Conservation (phyloP, 2,113 vertebrate genomes). For the Oncorhynchus gorbuscha region DNA sequence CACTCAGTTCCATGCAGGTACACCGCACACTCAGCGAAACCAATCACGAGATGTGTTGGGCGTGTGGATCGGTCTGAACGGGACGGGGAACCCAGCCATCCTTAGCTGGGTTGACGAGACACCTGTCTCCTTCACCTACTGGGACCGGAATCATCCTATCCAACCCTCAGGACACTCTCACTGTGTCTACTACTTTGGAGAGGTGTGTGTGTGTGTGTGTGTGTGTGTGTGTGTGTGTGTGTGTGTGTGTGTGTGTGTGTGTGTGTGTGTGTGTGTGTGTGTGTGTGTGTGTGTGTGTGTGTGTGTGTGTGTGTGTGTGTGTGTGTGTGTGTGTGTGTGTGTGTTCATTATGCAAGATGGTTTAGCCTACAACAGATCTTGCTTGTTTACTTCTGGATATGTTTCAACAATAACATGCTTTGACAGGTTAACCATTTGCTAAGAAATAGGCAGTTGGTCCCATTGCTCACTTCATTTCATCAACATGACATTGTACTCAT, state of each 20-base stretch:
- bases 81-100: constrained; percentile 61
- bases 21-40: too few relatives aligned
- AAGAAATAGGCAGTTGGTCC: too few relatives aligned
- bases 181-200: constrained; percentile 85
- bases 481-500: too few relatives aligned
- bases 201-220: constrained; percentile 80
- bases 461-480: too few relatives aligned
- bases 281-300: not conserved
- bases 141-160: constrained; percentile 81
- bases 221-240: constrained; percentile 83
- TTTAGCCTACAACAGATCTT: too few relatives aligned
- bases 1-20: constrained; percentile 68
- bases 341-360: not conserved
- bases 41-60: constrained; percentile 66
- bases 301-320: not conserved
- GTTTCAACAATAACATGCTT: too few relatives aligned
- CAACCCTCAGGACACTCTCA: constrained; percentile 69
- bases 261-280: constrained; percentile 71
- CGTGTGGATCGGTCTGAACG: constrained; percentile 85
- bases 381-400: too few relatives aligned
- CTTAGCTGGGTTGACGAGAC: constrained; percentile 84
- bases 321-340: not conserved
- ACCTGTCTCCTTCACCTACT: constrained; percentile 83
- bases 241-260: constrained; percentile 78
- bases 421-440: too few relatives aligned